Conservation (phyloP, 1,140 invertebrate genomes). For the Caenorhabditis tropicalis region DNA sequence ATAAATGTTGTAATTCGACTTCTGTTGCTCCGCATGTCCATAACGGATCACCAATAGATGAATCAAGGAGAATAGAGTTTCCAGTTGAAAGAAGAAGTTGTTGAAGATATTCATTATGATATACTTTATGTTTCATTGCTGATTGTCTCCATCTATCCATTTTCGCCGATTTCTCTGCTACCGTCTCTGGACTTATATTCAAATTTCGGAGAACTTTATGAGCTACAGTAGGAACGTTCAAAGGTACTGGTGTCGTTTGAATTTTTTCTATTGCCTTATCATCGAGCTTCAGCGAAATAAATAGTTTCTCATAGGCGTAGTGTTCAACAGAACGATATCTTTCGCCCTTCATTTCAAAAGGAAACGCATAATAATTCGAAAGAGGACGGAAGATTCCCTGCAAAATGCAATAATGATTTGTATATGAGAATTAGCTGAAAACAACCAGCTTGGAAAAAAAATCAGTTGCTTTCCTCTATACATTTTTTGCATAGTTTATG, state of each 20-base stretch:
- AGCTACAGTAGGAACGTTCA: constrained; percentile 63
- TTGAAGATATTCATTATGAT: constrained; percentile 63
- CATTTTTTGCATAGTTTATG: neutral
- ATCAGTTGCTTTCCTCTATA: too few species aligned
- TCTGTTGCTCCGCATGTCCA: constrained; percentile 65
- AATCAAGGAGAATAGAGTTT: constrained; percentile 66
- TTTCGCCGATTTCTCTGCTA: constrained; percentile 61
- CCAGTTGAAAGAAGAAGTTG: constrained; percentile 69
- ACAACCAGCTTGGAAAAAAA: too few species aligned
- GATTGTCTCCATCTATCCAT: constrained; percentile 70
- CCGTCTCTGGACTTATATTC: constrained; percentile 56
- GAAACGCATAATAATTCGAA: constrained; percentile 67
- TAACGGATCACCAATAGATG: constrained; percentile 31
- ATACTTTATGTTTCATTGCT: constrained; percentile 71
- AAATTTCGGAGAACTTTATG: constrained; percentile 57
- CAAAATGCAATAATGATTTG: constrained; percentile 8
- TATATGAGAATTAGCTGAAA: constrained; percentile 24
- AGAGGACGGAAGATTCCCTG: constrained; percentile 68
- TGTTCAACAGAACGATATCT: constrained; percentile 69
- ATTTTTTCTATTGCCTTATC: constrained; percentile 66
- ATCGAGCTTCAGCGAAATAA: constrained; percentile 67
- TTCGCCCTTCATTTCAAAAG: constrained; percentile 67
- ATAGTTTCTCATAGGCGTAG: constrained; percentile 70
- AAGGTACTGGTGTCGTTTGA: constrained; percentile 66
- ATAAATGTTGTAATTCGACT: constrained; percentile 67